Evolutionary conservation across 2,113 vertebrate species (phyloP).

Genomic region (Lathamus discolor): DNA sequence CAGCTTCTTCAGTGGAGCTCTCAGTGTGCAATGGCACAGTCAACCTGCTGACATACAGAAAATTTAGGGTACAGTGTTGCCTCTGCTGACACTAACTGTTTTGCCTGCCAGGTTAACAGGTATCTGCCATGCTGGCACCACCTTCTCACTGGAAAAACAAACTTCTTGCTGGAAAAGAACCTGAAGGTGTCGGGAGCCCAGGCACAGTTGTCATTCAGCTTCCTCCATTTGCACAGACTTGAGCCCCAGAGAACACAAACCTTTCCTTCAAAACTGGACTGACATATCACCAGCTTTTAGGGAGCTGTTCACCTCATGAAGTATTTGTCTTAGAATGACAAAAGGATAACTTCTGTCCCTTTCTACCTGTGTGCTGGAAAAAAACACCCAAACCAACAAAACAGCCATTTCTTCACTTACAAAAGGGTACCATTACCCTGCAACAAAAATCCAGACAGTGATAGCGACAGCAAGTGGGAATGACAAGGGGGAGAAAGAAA

Average conservation of each 20-base stretch:
- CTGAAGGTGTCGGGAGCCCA: neutral
- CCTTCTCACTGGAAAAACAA: neutral
- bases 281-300: neutral
- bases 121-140: neutral
- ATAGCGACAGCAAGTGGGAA: neutral
- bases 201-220: neutral
- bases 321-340: neutral
- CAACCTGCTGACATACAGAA: neutral
- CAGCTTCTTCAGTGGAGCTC: neutral
- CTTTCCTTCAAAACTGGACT: neutral
- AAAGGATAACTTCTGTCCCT: neutral
- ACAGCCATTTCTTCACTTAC: neutral
- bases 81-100: neutral
- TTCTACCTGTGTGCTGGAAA: neutral
- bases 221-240: neutral
- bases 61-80: neutral
- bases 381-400: neutral
- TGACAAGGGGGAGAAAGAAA: neutral
- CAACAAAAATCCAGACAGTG: neutral
- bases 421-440: neutral
- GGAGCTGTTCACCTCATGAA: neutral
- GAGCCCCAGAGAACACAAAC: neutral
- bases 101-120: neutral
- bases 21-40: neutral
- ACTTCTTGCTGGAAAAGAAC: neutral